These are phyloP conservation scores for Saccostrea cuccullata DNA, from an alignment of 1,140 invertebrate genomes.

Conservation along the genomic window DNA sequence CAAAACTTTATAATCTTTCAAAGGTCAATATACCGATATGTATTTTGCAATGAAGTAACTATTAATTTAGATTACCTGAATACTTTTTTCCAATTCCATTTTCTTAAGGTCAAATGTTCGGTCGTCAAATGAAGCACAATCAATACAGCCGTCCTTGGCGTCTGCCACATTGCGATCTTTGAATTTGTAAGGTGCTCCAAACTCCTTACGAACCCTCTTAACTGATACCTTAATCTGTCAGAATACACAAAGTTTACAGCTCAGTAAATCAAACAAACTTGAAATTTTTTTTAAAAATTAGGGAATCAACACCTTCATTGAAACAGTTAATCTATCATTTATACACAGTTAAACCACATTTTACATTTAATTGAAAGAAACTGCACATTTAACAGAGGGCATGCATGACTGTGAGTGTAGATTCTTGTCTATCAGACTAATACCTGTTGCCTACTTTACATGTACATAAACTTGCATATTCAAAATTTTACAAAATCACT, in stretches of 20 bases:
- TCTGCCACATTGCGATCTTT: conserved; percentile 73
- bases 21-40: not conserved
- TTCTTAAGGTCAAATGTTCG: conserved; percentile 72
- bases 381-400: too few species aligned
- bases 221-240: conserved; percentile 72
- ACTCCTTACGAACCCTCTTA: conserved; percentile 71
- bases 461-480: too few species aligned
- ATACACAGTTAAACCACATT: too few species aligned
- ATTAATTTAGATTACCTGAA: conserved; percentile 72
- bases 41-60: not conserved
- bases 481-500: too few species aligned
- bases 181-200: conserved; percentile 74
- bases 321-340: too few species aligned
- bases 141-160: conserved; percentile 75
- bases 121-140: conserved; percentile 74
- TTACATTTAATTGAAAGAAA: too few species aligned
- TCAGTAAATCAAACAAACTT: too few species aligned
- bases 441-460: too few species aligned
- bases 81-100: conserved; percentile 73
- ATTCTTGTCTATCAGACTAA: too few species aligned
- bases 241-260: not conserved
- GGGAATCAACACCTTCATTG: too few species aligned
- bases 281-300: too few species aligned
- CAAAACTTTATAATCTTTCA: not conserved
- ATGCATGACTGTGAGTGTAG: too few species aligned